phyloP scores from a whole-genome alignment of 92 coral and sea anemone species.

The Micromussa lordhowensis region DNA sequence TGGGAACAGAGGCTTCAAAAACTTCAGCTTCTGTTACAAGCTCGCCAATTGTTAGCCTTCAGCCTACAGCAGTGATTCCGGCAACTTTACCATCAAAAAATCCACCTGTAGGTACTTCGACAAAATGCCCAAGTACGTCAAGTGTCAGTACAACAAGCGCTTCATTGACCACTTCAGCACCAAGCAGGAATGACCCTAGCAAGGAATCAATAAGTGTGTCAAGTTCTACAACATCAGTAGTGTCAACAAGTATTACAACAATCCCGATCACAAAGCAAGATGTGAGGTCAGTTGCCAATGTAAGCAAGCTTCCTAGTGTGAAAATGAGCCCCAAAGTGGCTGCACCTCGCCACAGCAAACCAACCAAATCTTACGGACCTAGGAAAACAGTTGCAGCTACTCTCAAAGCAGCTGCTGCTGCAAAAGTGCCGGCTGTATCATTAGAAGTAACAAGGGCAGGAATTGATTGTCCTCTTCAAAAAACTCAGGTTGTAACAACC shows the following conservation, averaged over 20 bases:
- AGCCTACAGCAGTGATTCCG: not conserved
- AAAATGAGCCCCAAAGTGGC: constrained; percentile 28
- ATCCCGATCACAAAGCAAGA: constrained; percentile 43
- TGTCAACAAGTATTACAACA: constrained; percentile 36
- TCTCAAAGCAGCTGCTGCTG: constrained; percentile 41
- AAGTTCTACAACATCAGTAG: constrained; percentile 47
- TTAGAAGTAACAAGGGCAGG: constrained; percentile 7
- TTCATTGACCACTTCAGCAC: constrained; percentile 15
- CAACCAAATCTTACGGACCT: constrained; percentile 22
- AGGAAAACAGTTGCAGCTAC: constrained; percentile 54
- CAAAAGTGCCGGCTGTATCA: constrained; percentile 14
- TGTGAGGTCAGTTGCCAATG: constrained; percentile 35
- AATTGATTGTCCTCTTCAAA: not conserved
- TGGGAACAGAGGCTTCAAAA: not conserved
- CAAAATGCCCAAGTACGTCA: not conserved
- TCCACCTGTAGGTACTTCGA: not conserved
- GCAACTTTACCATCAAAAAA: constrained; percentile 9
- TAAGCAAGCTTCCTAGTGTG: constrained; percentile 13
- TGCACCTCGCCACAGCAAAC: constrained; percentile 22
- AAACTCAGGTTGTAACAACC: not conserved
- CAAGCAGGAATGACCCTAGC: constrained; percentile 26
- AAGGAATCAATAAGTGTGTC: constrained; percentile 24
- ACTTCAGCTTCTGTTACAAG: not conserved
- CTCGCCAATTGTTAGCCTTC: not conserved
- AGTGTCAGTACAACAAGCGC: constrained; percentile 18